A percentile compares a stretch with the other conserved stretches of the same genome.
These are phyloP conservation scores for Sipha maydis DNA, from an alignment of 2,888 invertebrate species.

Conservation along the genomic window DNA sequence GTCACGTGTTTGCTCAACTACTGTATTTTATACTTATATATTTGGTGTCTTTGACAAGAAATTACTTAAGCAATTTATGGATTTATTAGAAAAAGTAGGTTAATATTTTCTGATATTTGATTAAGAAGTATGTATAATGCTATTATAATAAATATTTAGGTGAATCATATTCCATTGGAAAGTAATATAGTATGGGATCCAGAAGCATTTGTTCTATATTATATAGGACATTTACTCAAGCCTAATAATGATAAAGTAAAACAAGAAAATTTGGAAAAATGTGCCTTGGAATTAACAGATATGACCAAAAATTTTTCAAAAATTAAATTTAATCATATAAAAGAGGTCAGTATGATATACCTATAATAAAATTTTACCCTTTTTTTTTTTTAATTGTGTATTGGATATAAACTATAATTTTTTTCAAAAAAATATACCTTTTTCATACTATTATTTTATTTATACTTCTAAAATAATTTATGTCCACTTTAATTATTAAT, in stretches of 20 bases:
- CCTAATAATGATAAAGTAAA: slow-evolving; percentile 30
- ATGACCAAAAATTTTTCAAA: slow-evolving; percentile 43
- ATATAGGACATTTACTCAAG: slow-evolving; percentile 48
- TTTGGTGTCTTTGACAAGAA: slow-evolving; percentile 84
- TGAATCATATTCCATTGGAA: slow-evolving; percentile 53
- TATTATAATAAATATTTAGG: slow-evolving; percentile 20
- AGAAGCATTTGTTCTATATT: slow-evolving; percentile 54
- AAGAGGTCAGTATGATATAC: slow-evolving; percentile 37
- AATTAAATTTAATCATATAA: slow-evolving; percentile 23
- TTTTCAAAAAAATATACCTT: neutral
- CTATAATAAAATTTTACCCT: neutral
- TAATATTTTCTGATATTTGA: neutral
- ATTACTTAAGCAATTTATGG: slow-evolving; percentile 77
- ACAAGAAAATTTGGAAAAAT: slow-evolving; percentile 43
- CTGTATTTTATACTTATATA: slow-evolving; percentile 76
- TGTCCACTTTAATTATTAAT: neutral
- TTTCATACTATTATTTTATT: no score
- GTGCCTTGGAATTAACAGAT: slow-evolving; percentile 33
- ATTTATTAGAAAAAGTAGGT: slow-evolving; percentile 76
- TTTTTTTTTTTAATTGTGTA: neutral
- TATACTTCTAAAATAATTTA: neutral
- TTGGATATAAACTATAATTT: neutral
- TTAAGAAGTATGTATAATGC: neutral
- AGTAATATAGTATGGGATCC: slow-evolving; percentile 57
- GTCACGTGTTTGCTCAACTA: slow-evolving; percentile 76